Evolutionary conservation across 2,113 vertebrate species (phyloP).

Genomic region (Macrotus californicus): DNA sequence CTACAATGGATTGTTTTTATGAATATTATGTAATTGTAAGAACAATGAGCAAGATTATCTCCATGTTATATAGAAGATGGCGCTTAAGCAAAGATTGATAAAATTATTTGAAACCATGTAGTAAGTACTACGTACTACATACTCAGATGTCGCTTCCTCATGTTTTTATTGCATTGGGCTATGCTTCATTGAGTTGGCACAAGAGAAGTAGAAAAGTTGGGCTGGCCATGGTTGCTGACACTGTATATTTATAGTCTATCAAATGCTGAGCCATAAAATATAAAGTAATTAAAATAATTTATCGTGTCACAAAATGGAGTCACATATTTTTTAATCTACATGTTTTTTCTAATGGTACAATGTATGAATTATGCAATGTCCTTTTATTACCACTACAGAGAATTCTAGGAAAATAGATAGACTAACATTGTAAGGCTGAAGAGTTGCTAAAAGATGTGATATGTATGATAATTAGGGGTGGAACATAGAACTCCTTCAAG

Average conservation of each 20-base stretch:
- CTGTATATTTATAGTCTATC: conserved; percentile 1
- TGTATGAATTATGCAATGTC: background rate
- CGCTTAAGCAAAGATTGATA: background rate
- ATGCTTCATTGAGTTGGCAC: background rate
- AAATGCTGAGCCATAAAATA: conserved; percentile 12
- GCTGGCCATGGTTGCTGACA: background rate
- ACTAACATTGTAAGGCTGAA: background rate
- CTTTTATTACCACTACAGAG: background rate
- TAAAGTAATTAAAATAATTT: conserved; percentile 30
- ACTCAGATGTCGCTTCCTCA: background rate
- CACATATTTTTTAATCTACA: background rate
- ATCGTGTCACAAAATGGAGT: background rate
- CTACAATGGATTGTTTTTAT: background rate
- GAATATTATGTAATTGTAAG: background rate
- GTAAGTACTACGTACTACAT: background rate
- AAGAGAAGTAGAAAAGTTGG: background rate
- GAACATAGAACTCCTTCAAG: background rate
- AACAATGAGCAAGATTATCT: background rate
- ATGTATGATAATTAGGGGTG: background rate
- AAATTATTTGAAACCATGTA: background rate
- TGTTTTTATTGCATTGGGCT: background rate
- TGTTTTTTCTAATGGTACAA: background rate
- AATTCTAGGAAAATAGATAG: background rate
- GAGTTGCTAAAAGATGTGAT: background rate
- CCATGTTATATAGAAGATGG: background rate